Base-by-base conservation (phyloP, 2,113 vertebrate genomes). In the Lethenteron camtschaticum region DNA sequence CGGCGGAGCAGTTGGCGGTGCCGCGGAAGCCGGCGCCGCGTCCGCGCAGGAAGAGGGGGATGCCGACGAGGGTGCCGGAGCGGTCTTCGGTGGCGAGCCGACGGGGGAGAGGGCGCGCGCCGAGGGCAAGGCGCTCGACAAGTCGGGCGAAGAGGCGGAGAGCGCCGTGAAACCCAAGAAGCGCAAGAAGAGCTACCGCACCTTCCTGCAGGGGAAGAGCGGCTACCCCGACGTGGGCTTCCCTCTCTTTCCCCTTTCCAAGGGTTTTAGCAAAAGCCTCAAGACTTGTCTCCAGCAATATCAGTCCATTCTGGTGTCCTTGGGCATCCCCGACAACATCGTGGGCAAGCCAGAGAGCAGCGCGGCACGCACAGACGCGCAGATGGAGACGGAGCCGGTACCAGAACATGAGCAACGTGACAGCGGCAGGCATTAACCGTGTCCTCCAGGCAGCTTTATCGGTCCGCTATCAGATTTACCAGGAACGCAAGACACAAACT, bases 211-310 rank as follows among this genome's bases (percentile, higher is more conserved):
- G 0, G 94, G 96, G 79, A 87, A 88, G 76, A 86, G 88, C 0
- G 90, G 90, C 71, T 99, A 94, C 81, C 92, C 92, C 0, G 90
- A 96, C 79, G 91, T 96, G 5, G 92, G 94, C 76, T 99, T 96
- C 71, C 94, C 94, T 0, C 86, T 99, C 74, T 99, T 99, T 79
- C 90, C 94, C 0, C 86, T 99, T 57, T 99, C 94, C 12, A 99
- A 99, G 78, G 94, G 94, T 24, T 99, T 99, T 71, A 85, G 95
- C 77, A 99, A 97, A 82, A 99, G 92, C 72, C 83, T 97, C 72
- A 82, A 86, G 1, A 86, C 87, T 6, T 90, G 96, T 73, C 82
- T 99, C 80, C 78, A 78, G 74, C 90, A 92, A 79, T 95, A 92
- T 80, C 84, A 86, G 71, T 86, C 88, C 9, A 83, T 86, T 24